Base-by-base conservation (phyloP, 2,888 invertebrate genomes). In the Acronicta aceris region DNA sequence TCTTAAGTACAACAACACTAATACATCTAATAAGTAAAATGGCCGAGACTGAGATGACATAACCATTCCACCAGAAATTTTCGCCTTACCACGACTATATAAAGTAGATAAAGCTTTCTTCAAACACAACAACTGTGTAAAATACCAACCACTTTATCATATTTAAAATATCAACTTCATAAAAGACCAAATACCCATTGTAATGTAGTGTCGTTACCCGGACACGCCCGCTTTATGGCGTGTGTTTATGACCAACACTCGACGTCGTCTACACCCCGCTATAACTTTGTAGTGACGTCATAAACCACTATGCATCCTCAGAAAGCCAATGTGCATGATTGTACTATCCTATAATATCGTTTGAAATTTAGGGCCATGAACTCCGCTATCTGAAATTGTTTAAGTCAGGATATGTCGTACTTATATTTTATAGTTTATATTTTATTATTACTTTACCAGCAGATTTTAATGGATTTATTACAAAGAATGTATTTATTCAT, bases 221-320 rank as follows among this genome's bases (percentile, higher is more conserved):
- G 78, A 81, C 78, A 75, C 70, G 60, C 72, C 74, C 73, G 68
- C 72, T 81, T 81, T 85, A 78, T 75, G 59, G 76, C 68, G 70
- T 65, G 77, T 83, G 82, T 86, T 86, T 82, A 86, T 82, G 78
- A 65, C 75, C 75, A 67, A 60, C 65, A 73, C 76, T 76, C 76
- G 74, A 75, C 74, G 72, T 81, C 81, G 80, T 81, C 74, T 71
- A 79, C 78, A 83, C 71, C 67, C 71, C 64, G 68, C 69, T 73
- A 78, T 85, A 82, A 86, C 83, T 76, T 80, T 78, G 80, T 80
- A 76, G 81, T 72, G 74, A 81, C 72, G 71, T 77, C 81, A 81
- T 85, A 83, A 84, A 84, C 62, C 75, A 76, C 63, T 71, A 63
- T 71, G 74, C 79, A 77, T 76, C 72, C 70, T 71, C 71, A 69